Evolutionary conservation across 2,888 invertebrate species (phyloP), one percentile per base, ranked within the genome.

Genomic region (Panorpa germanica): DNA sequence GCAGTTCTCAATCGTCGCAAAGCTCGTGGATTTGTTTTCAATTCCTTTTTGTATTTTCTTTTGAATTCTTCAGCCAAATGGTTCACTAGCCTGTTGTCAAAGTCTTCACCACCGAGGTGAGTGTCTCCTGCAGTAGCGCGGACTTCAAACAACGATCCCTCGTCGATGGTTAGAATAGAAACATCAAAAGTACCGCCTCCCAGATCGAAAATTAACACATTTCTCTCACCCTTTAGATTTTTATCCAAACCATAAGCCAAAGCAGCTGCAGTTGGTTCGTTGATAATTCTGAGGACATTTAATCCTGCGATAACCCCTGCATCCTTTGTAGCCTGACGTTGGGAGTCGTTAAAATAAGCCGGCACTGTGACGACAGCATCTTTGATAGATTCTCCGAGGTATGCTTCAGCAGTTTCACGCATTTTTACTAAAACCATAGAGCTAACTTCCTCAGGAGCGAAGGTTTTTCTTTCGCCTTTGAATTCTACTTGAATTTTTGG

Each of bases 111-210:
- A 4, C 76, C 77, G 37, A 74, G 56, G 51, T 82, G 81, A 0
- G 81, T 82, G 44, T 83, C 80, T 4, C 81, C 82, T 4, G 80
- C 72, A 1, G 82, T 82, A 1, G 81, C 64, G 46, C 65, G 68
- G 0, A 83, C 82, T 58, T 82, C 77, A 44, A 82, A 82, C 38
- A 81, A 49, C 0, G 75, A 73, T 0, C 86, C 72, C 52, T 90
- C 85, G 42, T 83, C 80, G 48, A 91, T 90, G 39, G 81, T 73
- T 17, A 91, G 59, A 38, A 90, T 68, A 16, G 90, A 90, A 6
- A 91, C 90, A 59, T 91, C 90, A 48, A 91, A 91, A 19, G 86
- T 88, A 17, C 86, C 90, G 37, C 88, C 88, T 14, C 77, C 77
- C 34, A 80, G 60, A 49, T 78, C 77, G 42, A 74, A 77, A 41